Base-by-base conservation (phyloP, 2,113 vertebrate species). In the Tylochromis polylepis region DNA sequence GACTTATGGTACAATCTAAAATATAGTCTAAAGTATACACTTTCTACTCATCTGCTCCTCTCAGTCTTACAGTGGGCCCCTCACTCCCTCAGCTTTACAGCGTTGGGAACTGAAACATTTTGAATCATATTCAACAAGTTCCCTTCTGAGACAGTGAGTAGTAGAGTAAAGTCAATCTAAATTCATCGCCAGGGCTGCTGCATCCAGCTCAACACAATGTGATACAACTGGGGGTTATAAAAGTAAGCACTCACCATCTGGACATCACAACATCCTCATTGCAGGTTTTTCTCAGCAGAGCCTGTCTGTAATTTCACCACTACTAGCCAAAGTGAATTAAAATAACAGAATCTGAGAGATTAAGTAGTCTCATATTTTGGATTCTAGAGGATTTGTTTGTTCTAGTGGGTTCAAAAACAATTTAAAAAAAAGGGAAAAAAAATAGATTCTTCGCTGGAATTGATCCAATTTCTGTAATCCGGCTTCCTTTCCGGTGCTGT, bases 121-220 rank as follows among this genome's bases (percentile, higher is more conserved):
- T 72, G 83, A 84, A 85, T 85, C 79, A 59, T 29, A 55, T 84
- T 86, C 80, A 86, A 85, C 85, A 82, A 22, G 67, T 85, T 86
- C 31, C 81, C 55, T 12, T 46, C n/a, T 12, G 65, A 87, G 43
- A 38, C 51, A 8, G 20, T 11, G 72, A 85, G 81, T 8, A 8
- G 41, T 85, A 4, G 51, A 11, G 29, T 15, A 62, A 57, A 82
- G 70, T 75, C 24, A 6, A 55, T 85, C 20, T 56, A 34, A 85
- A 87, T 87, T 56, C 65, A 87, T 70, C 82, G 22, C 60, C 79
- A 9, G 79, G 82, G 29, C 55, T 58, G 60, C 70, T 82, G 75
- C 81, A 22, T 70, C 49, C 31, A 34, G 51, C 89, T 79, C 80
- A 72, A 34, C 29, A 22, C 36, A 53, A 79, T 20, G 46, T 36